Evolutionary conservation across 2,888 invertebrate genomes (phyloP), one percentile per base, ranked within the genome.

Genomic region (Drosophila anomelani): DNA sequence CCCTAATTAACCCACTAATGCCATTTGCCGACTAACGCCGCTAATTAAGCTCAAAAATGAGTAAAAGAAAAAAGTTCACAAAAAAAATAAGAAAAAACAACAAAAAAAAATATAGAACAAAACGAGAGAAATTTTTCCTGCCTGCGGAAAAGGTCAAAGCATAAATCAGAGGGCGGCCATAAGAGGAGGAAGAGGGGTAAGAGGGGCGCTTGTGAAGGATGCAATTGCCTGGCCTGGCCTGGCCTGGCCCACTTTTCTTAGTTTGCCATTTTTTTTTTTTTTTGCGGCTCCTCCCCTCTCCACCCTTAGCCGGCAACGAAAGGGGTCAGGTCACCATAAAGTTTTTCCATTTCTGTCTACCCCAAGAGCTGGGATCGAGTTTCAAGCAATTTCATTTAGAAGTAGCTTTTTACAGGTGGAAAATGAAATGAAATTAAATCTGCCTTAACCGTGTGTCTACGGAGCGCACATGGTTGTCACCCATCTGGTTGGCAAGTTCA

Each of bases 1-100:
- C 58, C 58, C 83, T 83, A 83, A 83, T 83, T 86, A 86, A 86
- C 83, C 86, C 84, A 79, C 81, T 85, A 88, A 88, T 88, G 84
- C 79, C 81, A 79, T 88, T 83, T 76, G 71, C 88, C 71, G 71
- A 77, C 83, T 51, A 76, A 75, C 84, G 70, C 57, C 77, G 86
- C 88, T 84, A 88, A 84, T 84, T 84, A 88, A 88, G 84, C 88
- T 83, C 63, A 88, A 77, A 83, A 81, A 75, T 60, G 67, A 71
- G 61, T 77, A 81, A 71, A 79, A 70, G 17, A 46, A 62, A 62
- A 58, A 60, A 60, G 51, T 51, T 36, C 51, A 51, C 51, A 38
- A 70, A 39, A 55, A 38, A 20, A 46, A 43, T n/a, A 53, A 54
- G 43, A 44, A 23, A 26, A 17, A 38, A 15, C 15, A 44, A 43